Evolutionary conservation across 1,140 invertebrate genomes (phyloP), one percentile per base, ranked within the genome.

Genomic region (Teleopsis dalmanni): DNA sequence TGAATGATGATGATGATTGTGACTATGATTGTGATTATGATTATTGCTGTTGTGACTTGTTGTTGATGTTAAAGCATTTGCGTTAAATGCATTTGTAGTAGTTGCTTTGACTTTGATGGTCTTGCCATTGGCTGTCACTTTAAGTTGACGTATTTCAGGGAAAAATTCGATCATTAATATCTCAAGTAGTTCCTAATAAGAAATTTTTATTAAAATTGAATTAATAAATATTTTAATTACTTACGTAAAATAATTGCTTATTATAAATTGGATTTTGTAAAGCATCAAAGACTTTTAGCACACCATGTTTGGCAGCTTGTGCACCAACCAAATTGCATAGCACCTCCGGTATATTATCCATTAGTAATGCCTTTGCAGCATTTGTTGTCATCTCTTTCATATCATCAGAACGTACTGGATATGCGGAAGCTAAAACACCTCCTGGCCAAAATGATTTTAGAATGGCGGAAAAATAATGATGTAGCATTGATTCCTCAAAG

Each of bases 191-290:
- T 87, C 84, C 85, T 87, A 68, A 13, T 78, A 45, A 40, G 36
- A 16, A 31, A n/a, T n/a, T n/a, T n/a, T n/a, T n/a, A n/a, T n/a
- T n/a, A n/a, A n/a, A n/a, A n/a, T 35, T 33, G n/a, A 43, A 21
- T 47, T 34, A 48, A 49, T 49, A 38, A 8, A 51, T 50, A 18
- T 47, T 50, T 42, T 52, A 42, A 41, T 52, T 53, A 81, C 87
- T 85, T 72, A 91, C 91, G 75, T 94, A 94, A 74, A 92, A 85
- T 25, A 95, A 73, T 57, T 93, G 90, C 71, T 93, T 94, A 65
- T 95, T 95, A 50, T 92, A 81, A 58, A 80, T 80, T 50, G 82
- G 80, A 73, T 92, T 84, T 70, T 95, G 91, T 43, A 95, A 67
- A 26, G 85, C 83, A 62, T 91, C 85, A 73, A 94, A 94, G 37